Conservation (phyloP, 1,140 invertebrate genomes). For the Penaeus japonicus region DNA sequence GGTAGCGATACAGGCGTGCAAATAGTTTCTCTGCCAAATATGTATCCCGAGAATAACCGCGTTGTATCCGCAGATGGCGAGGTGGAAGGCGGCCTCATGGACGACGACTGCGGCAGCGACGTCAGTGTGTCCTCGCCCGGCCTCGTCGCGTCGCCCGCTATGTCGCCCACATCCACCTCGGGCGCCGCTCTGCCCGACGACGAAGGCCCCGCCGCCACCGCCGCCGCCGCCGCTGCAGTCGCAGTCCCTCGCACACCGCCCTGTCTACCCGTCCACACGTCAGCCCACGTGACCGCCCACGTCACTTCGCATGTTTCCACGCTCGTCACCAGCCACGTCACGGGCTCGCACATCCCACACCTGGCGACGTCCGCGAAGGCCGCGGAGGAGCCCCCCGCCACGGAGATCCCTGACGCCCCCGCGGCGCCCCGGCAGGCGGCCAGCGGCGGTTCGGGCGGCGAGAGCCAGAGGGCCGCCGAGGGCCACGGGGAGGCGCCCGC, state of each 20-base stretch:
- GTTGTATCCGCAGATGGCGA: conserved; percentile 30
- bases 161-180: conserved; percentile 61
- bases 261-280: not conserved
- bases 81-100: not conserved
- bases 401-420: not conserved
- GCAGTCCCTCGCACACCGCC: too few relatives aligned
- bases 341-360: not conserved
- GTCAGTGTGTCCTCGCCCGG: conserved; percentile 30
- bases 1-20: too few relatives aligned
- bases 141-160: conserved; percentile 61
- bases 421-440: not conserved
- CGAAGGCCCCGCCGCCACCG: conserved; percentile 18
- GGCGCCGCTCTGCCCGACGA: conserved; percentile 10
- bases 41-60: too few relatives aligned
- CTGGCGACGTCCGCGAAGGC: not conserved
- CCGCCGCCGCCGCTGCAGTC: not conserved
- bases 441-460: not conserved
- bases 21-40: too few relatives aligned
- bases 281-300: conserved; percentile 8
- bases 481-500: not conserved
- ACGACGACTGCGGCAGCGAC: conserved; percentile 30
- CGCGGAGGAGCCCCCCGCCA: not conserved
- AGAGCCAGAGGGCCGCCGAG: not conserved
- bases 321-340: not conserved
- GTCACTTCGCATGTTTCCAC: not conserved